Conservation (phyloP, 2,797 vertebrate genomes). For the Hyperoplus immaculatus region DNA sequence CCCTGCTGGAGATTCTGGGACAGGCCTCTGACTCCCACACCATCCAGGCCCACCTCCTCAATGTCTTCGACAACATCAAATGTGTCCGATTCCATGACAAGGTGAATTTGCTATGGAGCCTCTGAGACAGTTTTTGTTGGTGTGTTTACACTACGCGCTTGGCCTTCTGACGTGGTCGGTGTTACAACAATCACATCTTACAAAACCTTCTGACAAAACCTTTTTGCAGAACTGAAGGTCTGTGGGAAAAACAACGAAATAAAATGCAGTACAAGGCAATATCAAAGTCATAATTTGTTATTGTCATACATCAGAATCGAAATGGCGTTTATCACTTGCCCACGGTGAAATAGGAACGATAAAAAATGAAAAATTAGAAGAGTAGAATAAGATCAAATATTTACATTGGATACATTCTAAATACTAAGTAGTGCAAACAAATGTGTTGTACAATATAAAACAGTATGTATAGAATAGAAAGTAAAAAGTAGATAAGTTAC, state of each 20-base stretch:
- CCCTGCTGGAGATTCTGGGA: slow-evolving; percentile 96
- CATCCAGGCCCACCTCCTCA: slow-evolving; percentile 96
- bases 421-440: too few relatives aligned
- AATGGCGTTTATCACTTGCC: too few relatives aligned
- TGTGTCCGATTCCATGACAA: slow-evolving; percentile 92
- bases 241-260: not conserved
- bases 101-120: slow-evolving; percentile 75
- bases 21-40: slow-evolving; percentile 96
- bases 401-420: not conserved
- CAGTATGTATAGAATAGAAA: too few relatives aligned
- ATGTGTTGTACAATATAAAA: too few relatives aligned
- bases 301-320: too few relatives aligned
- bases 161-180: too few relatives aligned
- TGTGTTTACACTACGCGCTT: not conserved
- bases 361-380: not conserved
- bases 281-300: not conserved
- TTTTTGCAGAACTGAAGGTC: not conserved
- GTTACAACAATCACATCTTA: not conserved
- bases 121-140: not conserved
- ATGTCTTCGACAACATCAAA: slow-evolving; percentile 97
- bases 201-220: not conserved
- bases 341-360: too few relatives aligned
- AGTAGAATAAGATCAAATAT: not conserved
- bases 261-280: not conserved
- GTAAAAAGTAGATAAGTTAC: too few relatives aligned